Conservation (phyloP, 2,888 invertebrate species). For the Laspeyria flexula region DNA sequence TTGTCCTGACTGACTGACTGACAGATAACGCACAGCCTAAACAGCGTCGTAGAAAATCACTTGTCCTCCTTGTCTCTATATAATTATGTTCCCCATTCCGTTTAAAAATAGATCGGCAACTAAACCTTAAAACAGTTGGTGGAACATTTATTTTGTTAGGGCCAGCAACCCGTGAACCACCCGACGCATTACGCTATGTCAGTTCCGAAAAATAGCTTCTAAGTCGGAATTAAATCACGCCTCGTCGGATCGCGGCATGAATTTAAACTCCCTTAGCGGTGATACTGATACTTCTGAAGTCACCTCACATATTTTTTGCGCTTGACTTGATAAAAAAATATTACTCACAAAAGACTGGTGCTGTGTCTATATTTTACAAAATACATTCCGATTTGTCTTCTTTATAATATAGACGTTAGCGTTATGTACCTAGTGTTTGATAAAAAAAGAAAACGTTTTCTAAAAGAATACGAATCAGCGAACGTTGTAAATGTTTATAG, state of each 20-base stretch:
- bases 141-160: slow-evolving; percentile 24
- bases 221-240: slow-evolving; percentile 48
- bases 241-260: slow-evolving; percentile 33
- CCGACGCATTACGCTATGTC: slow-evolving; percentile 11
- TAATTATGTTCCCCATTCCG: no score
- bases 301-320: slow-evolving; percentile 28
- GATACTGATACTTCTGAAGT: slow-evolving; percentile 32
- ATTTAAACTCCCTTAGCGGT: slow-evolving; percentile 37
- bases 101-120: slow-evolving; percentile 29
- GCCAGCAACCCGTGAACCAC: slow-evolving; percentile 23
- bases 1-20: no score
- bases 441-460: slow-evolving; percentile 16
- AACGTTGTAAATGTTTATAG: slow-evolving; percentile 23
- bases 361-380: slow-evolving; percentile 20
- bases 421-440: no score
- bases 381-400: slow-evolving; percentile 21
- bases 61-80: no score
- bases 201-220: slow-evolving; percentile 24
- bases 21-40: no score
- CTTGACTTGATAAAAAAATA: slow-evolving; percentile 36
- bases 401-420: no score
- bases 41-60: no score
- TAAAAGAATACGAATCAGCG: slow-evolving; percentile 4
- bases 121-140: slow-evolving; percentile 3
- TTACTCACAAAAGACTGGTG: slow-evolving; percentile 10